A percentile compares a stretch with the other conserved stretches of the same genome.
These are phyloP conservation scores for Plebejus anna DNA, from an alignment of 2,888 invertebrate genomes.

Conservation along the genomic window DNA sequence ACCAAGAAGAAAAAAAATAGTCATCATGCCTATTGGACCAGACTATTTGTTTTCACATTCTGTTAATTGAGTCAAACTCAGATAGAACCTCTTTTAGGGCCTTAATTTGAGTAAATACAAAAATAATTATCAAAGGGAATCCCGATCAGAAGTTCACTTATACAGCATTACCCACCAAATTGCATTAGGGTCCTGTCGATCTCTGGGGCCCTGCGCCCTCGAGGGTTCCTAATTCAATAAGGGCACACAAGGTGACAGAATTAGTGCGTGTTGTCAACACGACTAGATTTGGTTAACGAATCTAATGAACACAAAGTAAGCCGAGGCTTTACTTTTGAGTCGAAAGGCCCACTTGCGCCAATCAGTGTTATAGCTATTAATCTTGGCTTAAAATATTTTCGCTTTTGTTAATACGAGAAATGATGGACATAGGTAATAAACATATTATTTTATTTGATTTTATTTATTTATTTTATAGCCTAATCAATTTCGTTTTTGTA, in stretches of 20 bases:
- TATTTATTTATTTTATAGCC: too few species aligned
- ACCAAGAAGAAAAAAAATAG: too few species aligned
- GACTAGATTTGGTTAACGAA: slow-evolving; percentile 9
- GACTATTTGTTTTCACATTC: neutral
- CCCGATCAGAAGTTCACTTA: slow-evolving; percentile 24
- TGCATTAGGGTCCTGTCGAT: slow-evolving; percentile 22
- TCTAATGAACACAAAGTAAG: neutral
- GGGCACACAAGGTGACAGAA: slow-evolving; percentile 36
- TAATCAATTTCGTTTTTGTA: too few species aligned
- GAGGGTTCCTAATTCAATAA: slow-evolving; percentile 43
- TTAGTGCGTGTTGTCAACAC: slow-evolving; percentile 33
- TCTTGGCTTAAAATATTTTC: too few species aligned
- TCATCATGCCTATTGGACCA: too few species aligned
- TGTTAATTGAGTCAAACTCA: neutral
- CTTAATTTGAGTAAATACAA: slow-evolving; percentile 17
- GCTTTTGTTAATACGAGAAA: too few species aligned
- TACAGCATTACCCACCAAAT: slow-evolving; percentile 20
- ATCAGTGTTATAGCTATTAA: too few species aligned
- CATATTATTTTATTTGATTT: too few species aligned
- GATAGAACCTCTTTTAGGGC: neutral
- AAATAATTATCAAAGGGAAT: slow-evolving; percentile 31
- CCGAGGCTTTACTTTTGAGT: neutral
- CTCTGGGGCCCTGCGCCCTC: neutral
- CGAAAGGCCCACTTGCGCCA: neutral
- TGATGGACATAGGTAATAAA: too few species aligned